Conservation (phyloP, 2,888 invertebrate genomes). For the Stenichneumon culpator region DNA sequence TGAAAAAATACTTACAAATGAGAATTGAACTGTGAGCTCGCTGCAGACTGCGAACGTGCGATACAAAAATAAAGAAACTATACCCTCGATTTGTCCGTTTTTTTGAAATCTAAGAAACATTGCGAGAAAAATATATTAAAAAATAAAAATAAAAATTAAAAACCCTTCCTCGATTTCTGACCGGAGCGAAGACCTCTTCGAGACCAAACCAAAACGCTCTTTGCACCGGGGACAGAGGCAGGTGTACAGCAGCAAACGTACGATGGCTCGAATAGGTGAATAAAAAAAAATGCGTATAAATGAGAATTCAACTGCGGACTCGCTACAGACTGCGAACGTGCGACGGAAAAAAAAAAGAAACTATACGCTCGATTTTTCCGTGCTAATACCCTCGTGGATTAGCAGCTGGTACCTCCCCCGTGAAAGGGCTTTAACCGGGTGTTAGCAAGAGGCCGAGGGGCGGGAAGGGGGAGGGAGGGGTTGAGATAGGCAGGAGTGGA, state of each 20-base stretch:
- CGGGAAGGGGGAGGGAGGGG: constrained; percentile 1
- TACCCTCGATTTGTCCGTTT: too few relatives aligned
- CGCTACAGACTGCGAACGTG: not conserved
- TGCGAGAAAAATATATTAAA: not conserved
- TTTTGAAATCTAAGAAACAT: not conserved
- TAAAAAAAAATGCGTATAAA: not conserved
- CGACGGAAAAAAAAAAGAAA: not conserved
- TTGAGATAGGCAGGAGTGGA: constrained; percentile 30
- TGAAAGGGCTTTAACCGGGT: constrained; percentile 34
- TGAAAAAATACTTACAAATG: not conserved
- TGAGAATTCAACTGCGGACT: not conserved
- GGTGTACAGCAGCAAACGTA: not conserved
- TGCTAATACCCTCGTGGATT: constrained; percentile 49
- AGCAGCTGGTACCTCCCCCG: constrained; percentile 14
- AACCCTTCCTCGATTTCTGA: constrained; percentile 4
- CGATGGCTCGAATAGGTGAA: not conserved
- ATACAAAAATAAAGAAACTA: not conserved
- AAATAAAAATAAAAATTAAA: too few relatives aligned
- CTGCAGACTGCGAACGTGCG: not conserved
- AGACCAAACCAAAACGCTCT: not conserved
- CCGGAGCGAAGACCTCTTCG: not conserved
- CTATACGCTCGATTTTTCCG: constrained; percentile 32
- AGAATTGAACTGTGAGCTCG: not conserved
- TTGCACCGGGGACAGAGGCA: not conserved
- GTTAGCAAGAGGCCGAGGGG: constrained; percentile 1